Conservation (phyloP, 2,888 invertebrate species). For the Ceriagrion tenellum region DNA sequence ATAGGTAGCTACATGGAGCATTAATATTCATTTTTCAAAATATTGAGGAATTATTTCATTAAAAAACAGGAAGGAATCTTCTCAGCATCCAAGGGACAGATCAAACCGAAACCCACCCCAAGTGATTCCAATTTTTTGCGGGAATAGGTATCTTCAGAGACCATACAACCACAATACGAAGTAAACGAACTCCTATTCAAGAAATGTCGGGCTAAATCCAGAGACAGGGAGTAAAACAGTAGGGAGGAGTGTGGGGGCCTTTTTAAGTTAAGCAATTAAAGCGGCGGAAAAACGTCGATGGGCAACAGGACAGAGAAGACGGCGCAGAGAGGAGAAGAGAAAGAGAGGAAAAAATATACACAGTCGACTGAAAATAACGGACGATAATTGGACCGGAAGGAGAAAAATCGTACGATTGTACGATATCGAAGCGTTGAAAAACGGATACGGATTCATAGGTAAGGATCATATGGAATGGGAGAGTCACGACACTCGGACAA, state of each 20-base stretch:
- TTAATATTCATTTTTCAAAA: no score
- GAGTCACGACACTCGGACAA: not conserved
- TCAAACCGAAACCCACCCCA: no score
- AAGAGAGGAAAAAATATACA: no score
- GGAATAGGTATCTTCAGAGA: not conserved
- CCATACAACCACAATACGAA: not conserved
- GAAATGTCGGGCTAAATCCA: not conserved
- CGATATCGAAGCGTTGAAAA: constrained; percentile 50
- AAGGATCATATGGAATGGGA: constrained; percentile 1
- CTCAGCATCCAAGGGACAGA: no score
- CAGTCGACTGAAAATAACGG: constrained; percentile 37
- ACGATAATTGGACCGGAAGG: constrained; percentile 64
- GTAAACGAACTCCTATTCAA: not conserved
- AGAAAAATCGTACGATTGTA: constrained; percentile 59
- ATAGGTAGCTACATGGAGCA: no score
- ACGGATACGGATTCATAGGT: constrained; percentile 27
- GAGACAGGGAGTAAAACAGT: not conserved
- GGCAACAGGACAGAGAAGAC: not conserved
- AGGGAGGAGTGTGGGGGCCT: not conserved
- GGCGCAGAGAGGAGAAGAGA: not conserved
- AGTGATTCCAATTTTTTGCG: not conserved
- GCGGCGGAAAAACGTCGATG: constrained; percentile 10
- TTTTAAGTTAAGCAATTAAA: constrained; percentile 54
- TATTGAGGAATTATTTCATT: no score
- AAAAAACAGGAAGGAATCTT: no score